Conservation (phyloP, 2,888 invertebrate genomes). For the Chloroclystis v-ata region DNA sequence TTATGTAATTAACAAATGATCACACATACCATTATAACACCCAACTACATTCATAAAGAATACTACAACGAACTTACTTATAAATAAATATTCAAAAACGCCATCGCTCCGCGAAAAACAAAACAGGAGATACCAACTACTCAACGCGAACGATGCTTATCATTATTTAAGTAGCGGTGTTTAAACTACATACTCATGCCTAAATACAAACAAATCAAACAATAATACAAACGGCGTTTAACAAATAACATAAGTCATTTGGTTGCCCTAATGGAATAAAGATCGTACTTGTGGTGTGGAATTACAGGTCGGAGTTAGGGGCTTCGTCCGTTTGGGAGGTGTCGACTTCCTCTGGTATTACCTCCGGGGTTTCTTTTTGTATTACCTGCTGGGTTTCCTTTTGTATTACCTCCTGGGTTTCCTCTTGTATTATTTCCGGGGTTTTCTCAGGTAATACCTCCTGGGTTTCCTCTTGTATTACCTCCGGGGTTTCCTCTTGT, state of each 20-base stretch:
- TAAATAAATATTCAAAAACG: constrained; percentile 19
- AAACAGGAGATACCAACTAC: background rate
- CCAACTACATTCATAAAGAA: constrained; percentile 21
- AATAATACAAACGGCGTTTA: constrained; percentile 18
- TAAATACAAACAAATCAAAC: constrained; percentile 6
- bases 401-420: too few relatives aligned
- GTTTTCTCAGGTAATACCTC: background rate
- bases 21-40: constrained; percentile 25
- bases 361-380: too few relatives aligned
- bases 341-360: too few relatives aligned
- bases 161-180: constrained; percentile 5
- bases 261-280: too few relatives aligned
- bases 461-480: too few relatives aligned
- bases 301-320: too few relatives aligned
- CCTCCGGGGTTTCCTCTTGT: background rate
- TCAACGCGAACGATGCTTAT: background rate
- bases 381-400: too few relatives aligned
- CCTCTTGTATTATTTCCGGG: too few relatives aligned
- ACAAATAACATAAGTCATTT: background rate
- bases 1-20: constrained; percentile 28
- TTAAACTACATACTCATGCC: constrained; percentile 10
- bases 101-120: constrained; percentile 6
- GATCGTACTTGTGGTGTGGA: too few relatives aligned
- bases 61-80: constrained; percentile 21
- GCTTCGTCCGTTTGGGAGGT: too few relatives aligned